phyloP scores from a whole-genome alignment of 2,888 invertebrate species.

The Hydraecia micacea region DNA sequence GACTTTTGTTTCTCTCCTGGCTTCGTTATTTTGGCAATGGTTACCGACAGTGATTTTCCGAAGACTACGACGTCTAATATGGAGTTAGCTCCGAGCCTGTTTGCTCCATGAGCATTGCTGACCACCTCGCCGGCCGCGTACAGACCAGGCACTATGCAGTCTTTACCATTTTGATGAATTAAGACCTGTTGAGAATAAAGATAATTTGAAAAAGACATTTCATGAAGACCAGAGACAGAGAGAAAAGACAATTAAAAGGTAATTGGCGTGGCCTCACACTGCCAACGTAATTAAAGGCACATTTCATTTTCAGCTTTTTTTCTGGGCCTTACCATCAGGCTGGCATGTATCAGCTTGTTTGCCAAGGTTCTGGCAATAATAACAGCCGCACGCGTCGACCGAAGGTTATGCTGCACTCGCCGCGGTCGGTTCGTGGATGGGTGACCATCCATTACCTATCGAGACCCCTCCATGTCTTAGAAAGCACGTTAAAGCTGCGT shows the following conservation, averaged over 20 bases:
- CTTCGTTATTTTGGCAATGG: constrained; percentile 94
- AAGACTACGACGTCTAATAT: constrained; percentile 99
- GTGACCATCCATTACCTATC: not conserved
- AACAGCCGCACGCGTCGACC: not conserved
- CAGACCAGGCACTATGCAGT: constrained; percentile 94
- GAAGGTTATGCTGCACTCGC: not conserved
- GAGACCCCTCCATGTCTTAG: not conserved
- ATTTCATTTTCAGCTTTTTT: not conserved
- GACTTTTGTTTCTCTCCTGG: constrained; percentile 95
- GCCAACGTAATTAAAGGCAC: not conserved
- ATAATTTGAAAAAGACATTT: not conserved
- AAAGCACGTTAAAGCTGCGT: no score
- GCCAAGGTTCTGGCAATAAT: not conserved
- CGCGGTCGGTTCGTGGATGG: not conserved
- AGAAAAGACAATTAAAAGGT: not conserved
- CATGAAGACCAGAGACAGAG: not conserved
- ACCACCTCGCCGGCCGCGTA: constrained; percentile 98
- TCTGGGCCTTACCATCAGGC: no score
- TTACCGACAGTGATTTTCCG: constrained; percentile 97
- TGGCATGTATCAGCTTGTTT: not conserved
- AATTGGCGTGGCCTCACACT: not conserved
- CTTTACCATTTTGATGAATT: constrained; percentile 89
- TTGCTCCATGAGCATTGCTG: constrained; percentile 99
- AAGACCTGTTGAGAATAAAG: constrained; percentile 86
- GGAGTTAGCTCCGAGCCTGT: constrained; percentile 99